Evolutionary conservation across 2,797 vertebrate genomes (phyloP).

Genomic region (Heterohyrax brucei): DNA sequence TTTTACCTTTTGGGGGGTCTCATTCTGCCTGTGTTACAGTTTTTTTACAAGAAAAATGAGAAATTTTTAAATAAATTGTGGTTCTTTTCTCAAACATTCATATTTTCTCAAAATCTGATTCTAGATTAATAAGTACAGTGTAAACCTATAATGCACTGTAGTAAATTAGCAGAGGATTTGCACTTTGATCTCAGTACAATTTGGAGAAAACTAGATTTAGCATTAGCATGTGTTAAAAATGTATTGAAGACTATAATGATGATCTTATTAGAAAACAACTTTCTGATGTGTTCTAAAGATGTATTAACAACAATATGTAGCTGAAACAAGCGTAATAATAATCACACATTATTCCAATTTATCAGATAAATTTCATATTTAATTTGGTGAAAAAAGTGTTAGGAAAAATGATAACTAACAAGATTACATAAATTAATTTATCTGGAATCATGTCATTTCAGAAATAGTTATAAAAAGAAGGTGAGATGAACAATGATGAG

Average conservation of each 20-base stretch:
- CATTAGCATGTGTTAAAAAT: neutral
- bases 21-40: neutral
- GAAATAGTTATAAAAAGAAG: neutral
- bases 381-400: slow-evolving; percentile 30
- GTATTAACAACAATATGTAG: neutral
- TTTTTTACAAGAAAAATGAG: neutral
- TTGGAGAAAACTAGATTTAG: neutral
- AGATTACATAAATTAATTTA: neutral
- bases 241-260: neutral
- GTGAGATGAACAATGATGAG: slow-evolving; percentile 24
- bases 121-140: neutral
- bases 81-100: neutral
- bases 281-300: neutral
- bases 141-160: neutral
- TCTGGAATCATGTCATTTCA: neutral
- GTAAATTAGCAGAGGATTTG: slow-evolving; percentile 21
- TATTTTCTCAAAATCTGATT: slow-evolving; percentile 6
- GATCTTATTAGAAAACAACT: slow-evolving; percentile 1
- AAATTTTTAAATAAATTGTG: neutral
- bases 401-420: neutral
- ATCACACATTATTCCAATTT: neutral
- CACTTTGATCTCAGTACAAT: neutral
- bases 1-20: slow-evolving; percentile 23
- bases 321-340: neutral
- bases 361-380: neutral